Percentiles rank a stretch among this genome's conserved stretches.
Conservation (phyloP, 2,888 invertebrate species). For the Hanleya hanleyi region DNA sequence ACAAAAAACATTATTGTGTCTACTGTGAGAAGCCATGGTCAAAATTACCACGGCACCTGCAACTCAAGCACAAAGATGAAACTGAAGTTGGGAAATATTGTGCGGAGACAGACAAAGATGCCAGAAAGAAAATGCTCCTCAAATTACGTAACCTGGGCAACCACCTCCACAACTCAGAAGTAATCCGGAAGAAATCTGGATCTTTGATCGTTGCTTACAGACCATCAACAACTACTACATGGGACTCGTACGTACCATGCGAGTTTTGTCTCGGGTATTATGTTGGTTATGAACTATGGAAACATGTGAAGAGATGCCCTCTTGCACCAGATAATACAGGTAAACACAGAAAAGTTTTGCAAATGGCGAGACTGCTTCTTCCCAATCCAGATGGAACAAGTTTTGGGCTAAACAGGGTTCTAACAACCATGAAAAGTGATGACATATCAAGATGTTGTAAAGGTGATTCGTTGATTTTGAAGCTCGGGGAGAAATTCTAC, state of each 20-base stretch:
- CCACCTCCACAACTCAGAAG: conserved; percentile 7
- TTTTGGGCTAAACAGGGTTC: not conserved
- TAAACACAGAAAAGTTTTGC: not conserved
- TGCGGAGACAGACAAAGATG: not conserved
- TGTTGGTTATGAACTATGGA: not conserved
- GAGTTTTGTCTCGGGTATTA: not conserved
- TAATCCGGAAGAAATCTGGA: conserved; percentile 3
- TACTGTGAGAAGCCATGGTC: not conserved
- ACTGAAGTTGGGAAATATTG: not conserved
- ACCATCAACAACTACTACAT: not conserved
- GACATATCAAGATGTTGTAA: not conserved
- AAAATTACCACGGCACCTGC: not conserved
- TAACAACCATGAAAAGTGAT: not conserved
- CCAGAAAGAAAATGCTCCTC: not conserved
- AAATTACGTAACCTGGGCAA: conserved; percentile 7
- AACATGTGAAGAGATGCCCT: not conserved
- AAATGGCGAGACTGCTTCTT: not conserved
- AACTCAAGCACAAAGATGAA: not conserved
- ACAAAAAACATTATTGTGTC: not conserved
- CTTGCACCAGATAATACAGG: not conserved
- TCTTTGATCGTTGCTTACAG: conserved; percentile 1
- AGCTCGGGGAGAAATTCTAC: not conserved
- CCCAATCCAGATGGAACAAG: not conserved
- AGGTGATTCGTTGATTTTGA: not conserved
- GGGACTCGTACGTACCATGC: not conserved